Conservation (phyloP, 2,888 invertebrate genomes). For the Orchestes rusci region DNA sequence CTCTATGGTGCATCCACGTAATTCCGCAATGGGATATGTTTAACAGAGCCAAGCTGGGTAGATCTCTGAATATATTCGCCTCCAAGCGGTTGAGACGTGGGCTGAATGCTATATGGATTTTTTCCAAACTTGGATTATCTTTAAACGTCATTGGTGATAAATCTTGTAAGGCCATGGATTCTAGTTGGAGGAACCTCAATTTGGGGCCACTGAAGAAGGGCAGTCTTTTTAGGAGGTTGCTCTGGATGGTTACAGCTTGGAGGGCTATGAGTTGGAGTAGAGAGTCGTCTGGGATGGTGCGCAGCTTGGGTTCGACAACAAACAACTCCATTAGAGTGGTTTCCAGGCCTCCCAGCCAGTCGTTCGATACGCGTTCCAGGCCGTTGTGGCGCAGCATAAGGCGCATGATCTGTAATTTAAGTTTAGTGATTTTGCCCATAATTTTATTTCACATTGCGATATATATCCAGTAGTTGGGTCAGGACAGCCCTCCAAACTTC, state of each 20-base stretch:
- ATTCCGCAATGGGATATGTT: slow-evolving; percentile 74
- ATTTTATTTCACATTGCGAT: no score
- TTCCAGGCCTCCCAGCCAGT: slow-evolving; percentile 75
- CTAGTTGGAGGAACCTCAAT: slow-evolving; percentile 62
- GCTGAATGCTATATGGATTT: slow-evolving; percentile 66
- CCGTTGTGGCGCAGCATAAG: slow-evolving; percentile 80
- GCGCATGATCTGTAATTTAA: slow-evolving; percentile 50
- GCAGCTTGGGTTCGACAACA: slow-evolving; percentile 74
- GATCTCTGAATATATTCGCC: slow-evolving; percentile 59
- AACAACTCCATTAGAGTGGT: slow-evolving; percentile 72
- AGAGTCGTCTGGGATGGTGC: slow-evolving; percentile 72
- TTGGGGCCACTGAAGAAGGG: slow-evolving; percentile 66
- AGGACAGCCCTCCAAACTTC: no score
- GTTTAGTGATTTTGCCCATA: neutral
- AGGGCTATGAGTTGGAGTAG: slow-evolving; percentile 65
- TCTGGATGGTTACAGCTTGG: slow-evolving; percentile 78
- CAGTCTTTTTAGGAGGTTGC: slow-evolving; percentile 65
- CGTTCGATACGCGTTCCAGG: slow-evolving; percentile 70
- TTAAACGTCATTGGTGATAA: slow-evolving; percentile 63
- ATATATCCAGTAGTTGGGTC: no score
- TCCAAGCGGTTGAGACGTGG: slow-evolving; percentile 60
- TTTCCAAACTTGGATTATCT: slow-evolving; percentile 64
- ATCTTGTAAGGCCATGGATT: slow-evolving; percentile 59
- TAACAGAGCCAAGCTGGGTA: slow-evolving; percentile 56
- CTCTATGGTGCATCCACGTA: slow-evolving; percentile 70